A percentile compares a stretch with the other conserved stretches of the same genome.
These are phyloP conservation scores for Urocitellus parryii DNA, from an alignment of 2,113 vertebrate genomes.

Conservation along the genomic window DNA sequence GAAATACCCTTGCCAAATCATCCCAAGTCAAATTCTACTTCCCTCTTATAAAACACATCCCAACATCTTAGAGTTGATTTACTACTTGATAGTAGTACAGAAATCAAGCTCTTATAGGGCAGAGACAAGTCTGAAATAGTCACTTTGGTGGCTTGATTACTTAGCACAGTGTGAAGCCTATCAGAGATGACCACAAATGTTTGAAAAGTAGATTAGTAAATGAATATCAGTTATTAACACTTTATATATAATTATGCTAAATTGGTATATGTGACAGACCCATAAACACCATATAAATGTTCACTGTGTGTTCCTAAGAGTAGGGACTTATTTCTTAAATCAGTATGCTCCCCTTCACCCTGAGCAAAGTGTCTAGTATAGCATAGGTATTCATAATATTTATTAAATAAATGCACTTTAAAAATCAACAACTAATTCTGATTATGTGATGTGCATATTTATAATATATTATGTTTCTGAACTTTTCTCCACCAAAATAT, in stretches of 20 bases:
- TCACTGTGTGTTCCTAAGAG: background rate
- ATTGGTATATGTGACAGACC: background rate
- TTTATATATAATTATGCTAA: background rate
- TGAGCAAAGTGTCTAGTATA: background rate
- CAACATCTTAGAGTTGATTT: background rate
- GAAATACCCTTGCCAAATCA: background rate
- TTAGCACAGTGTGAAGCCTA: background rate
- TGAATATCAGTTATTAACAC: background rate
- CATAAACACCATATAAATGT: background rate
- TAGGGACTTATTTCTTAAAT: background rate
- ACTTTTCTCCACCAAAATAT: background rate
- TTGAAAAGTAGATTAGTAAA: background rate
- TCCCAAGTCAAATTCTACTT: background rate
- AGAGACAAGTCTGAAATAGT: background rate
- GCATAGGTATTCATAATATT: background rate
- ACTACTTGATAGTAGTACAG: background rate
- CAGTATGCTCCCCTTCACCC: rapidly evolving
- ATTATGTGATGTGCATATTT: background rate
- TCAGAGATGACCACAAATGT: background rate
- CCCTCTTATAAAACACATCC: background rate
- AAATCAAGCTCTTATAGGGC: background rate
- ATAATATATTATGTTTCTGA: background rate
- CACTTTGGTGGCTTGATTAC: background rate
- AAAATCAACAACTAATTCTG: background rate
- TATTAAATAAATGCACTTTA: background rate